Evolutionary conservation across 2,797 vertebrate genomes (phyloP), one percentile per base, ranked within the genome.

Genomic region (Podarcis lilfordi): DNA sequence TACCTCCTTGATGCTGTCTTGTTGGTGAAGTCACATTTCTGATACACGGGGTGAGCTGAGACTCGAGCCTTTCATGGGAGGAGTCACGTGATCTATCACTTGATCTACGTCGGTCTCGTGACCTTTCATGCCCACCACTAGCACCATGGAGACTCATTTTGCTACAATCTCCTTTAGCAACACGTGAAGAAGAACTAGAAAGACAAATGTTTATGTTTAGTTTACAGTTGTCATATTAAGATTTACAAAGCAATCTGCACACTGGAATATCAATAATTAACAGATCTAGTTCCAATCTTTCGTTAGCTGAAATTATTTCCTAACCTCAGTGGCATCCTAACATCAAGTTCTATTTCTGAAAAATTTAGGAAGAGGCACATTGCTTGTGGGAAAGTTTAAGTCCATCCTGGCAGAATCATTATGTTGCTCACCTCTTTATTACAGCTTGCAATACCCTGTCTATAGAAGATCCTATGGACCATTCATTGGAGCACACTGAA

Each of bases 21-120:
- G 99, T 99, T 92, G 99, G 99, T 84, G 99, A 99, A 85, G 98
- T 99, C 93, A 99, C 97, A 91, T 99, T 99, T 92, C 99, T 98
- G 93, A 99, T 99, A 96, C 99, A 99, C 0, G 99, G 99, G 80
- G 99, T 99, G 91, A 99, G 98, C 88, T 99, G 99, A 90, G 98
- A 98, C 91, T 99, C 99, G 84, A 96, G 97, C 94, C 98, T 98
- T 95, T 99, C 99, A 3, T 99, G 99, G 71, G 99, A 99, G 3
- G 99, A 99, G 96, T 99, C 99, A 79, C 99, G 98, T 82, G 99
- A 99, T 94, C 98, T 97, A 96, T 99, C 99, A 81, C 98, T 99
- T 78, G 99, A 99, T 86, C 99, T 98, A 79, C 99, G 97, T 89
- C 98, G 98, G 95, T 99, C 99, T 95, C 99, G 97, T 11, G 99